Evolutionary conservation across 2,797 vertebrate species (phyloP), one percentile per base, ranked within the genome.

Genomic region (Xenopus petersii): DNA sequence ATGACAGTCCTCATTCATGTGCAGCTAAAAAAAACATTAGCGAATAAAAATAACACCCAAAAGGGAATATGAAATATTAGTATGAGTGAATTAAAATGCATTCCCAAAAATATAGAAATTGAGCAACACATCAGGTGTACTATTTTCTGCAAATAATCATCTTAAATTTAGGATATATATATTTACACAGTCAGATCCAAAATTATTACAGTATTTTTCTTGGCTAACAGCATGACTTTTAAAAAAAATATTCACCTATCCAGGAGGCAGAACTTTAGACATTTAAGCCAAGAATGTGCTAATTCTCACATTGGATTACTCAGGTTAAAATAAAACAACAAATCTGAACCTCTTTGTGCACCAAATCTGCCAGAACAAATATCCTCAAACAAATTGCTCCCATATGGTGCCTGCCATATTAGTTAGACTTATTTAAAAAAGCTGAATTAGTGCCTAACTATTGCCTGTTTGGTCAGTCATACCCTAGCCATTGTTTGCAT

Each of bases 141-240:
- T 54, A 62, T 74, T 79, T 79, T 79, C 67, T 79, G 61, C 60
- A 79, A 74, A 74, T 79, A 74, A 74, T 74, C 67, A 54, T 64
- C 47, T 62, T 70, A 61, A 70, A 79, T 79, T 74, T 30, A 66
- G 71, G 61, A 79, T 74, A 70, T 74, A 70, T 74, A 74, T 70
- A 79, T 79, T 70, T 74, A 79, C 71, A 66, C 62, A 79, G 77
- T 79, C 77, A 79, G 51, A 42, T 79, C 67, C 67, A 79, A 79
- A 79, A 73, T 74, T 74, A 79, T 74, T 74, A 79, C 74, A 74
- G 77, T 79, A 74, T 79, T 79, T 70, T 70, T 74, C 56, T 79
- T 79, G 77, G 77, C 77, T 74, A 71, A 15, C 30, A 9, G 51
- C 5, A n/a, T 36, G 61, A 74, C 77, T 66, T 79, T 79, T 74